A percentile compares a stretch with the other conserved stretches of the same genome.
Conservation (phyloP, 92 coral and sea anemone genomes). For the Heliopora coerulea region DNA sequence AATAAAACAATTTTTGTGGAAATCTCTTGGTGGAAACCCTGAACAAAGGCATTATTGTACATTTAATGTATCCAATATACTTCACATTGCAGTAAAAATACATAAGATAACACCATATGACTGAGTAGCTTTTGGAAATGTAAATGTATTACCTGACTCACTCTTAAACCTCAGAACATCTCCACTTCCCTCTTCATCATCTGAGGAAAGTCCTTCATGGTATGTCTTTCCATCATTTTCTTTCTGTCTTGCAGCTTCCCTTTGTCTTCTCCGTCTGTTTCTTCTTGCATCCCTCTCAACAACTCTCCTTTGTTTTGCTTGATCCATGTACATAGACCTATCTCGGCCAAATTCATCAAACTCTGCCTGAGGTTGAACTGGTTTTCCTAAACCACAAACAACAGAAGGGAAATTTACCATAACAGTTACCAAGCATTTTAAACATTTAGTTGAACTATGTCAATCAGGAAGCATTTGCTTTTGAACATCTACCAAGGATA, state of each 20-base stretch:
- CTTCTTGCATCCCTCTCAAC: conserved; percentile 97
- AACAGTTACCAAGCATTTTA: too few relatives aligned
- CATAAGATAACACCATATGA: too few relatives aligned
- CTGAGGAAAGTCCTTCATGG: conserved; percentile 96
- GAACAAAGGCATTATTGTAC: too few relatives aligned
- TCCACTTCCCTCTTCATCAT: conserved; percentile 93
- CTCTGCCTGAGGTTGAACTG: conserved; percentile 37
- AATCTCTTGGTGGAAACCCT: too few relatives aligned
- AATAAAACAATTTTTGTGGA: too few relatives aligned
- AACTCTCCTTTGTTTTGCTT: conserved; percentile 70
- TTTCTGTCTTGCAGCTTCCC: conserved; percentile 62
- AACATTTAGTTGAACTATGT: too few relatives aligned
- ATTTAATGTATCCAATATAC: too few relatives aligned
- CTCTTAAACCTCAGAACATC: conserved; percentile 74
- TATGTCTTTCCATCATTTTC: conserved; percentile 54
- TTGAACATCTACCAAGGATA: too few relatives aligned
- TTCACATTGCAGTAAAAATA: not conserved
- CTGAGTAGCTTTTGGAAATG: too few relatives aligned
- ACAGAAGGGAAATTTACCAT: too few relatives aligned
- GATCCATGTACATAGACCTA: conserved; percentile 61
- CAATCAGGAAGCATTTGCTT: too few relatives aligned
- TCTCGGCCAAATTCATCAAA: conserved; percentile 79
- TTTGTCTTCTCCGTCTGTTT: conserved; percentile 74
- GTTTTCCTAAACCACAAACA: conserved; percentile 42
- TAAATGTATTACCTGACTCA: conserved; percentile 70